phyloP scores from a whole-genome alignment of 2,797 vertebrate species.

The Toxotes lorentzi region DNA sequence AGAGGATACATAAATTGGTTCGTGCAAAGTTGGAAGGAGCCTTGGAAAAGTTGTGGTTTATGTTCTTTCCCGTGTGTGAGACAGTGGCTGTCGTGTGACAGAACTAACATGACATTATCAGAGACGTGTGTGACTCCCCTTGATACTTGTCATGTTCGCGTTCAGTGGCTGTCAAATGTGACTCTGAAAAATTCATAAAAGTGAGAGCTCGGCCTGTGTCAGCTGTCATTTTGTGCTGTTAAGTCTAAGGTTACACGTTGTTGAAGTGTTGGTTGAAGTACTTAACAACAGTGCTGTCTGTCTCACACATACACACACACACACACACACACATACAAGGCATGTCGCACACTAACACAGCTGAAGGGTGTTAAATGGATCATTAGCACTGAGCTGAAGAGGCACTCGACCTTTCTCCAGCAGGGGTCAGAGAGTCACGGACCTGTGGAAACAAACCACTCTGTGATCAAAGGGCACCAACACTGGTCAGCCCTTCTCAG shows the following conservation, averaged over 20 bases:
- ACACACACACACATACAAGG: slow-evolving; percentile 23
- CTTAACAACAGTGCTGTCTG: slow-evolving; percentile 37
- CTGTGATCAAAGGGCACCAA: slow-evolving; percentile 86
- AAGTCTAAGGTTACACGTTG: slow-evolving; percentile 53
- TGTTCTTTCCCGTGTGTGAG: slow-evolving; percentile 17
- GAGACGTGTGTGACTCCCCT: slow-evolving; percentile 38
- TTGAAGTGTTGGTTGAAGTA: slow-evolving; percentile 50
- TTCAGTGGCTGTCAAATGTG: slow-evolving; percentile 48
- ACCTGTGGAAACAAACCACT: slow-evolving; percentile 90
- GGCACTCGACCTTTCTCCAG: slow-evolving; percentile 76
- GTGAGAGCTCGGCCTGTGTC: slow-evolving; percentile 36
- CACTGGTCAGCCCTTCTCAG: slow-evolving; percentile 71
- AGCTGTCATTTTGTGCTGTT: slow-evolving; percentile 54
- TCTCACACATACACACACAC: slow-evolving; percentile 20
- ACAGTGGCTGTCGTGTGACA: slow-evolving; percentile 21
- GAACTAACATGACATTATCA: slow-evolving; percentile 39
- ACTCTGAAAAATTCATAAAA: slow-evolving; percentile 66
- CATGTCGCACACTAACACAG: slow-evolving; percentile 55
- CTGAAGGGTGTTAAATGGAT: slow-evolving; percentile 89
- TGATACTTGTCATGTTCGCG: slow-evolving; percentile 34
- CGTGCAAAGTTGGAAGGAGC: slow-evolving; percentile 52
- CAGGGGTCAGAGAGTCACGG: slow-evolving; percentile 86
- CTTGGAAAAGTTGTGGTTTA: slow-evolving; percentile 68
- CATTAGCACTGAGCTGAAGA: slow-evolving; percentile 91
- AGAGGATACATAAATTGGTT: slow-evolving; percentile 58